phyloP scores from a whole-genome alignment of 1,140 invertebrate species.

The Microplitis demolitor region DNA sequence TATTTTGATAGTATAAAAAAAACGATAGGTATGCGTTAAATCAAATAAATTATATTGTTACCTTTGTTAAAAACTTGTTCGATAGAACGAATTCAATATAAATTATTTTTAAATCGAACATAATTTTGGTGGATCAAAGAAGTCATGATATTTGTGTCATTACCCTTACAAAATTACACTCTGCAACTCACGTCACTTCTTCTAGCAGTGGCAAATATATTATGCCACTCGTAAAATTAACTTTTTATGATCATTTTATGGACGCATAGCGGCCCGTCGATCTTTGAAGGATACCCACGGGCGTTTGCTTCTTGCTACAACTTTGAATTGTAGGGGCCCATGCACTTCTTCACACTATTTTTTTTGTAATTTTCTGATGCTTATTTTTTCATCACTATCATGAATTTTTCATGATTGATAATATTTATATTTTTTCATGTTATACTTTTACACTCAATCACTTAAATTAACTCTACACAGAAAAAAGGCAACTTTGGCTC shows the following conservation, averaged over 20 bases:
- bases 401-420: background rate
- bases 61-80: too few species aligned
- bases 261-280: slow-evolving; percentile 53
- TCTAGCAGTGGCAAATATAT: slow-evolving; percentile 59
- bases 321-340: slow-evolving; percentile 8
- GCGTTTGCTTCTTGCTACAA: slow-evolving; percentile 20
- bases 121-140: background rate
- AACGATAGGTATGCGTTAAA: too few species aligned
- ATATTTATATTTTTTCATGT: background rate
- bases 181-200: slow-evolving; percentile 23
- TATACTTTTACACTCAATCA: too few species aligned
- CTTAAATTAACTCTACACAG: too few species aligned
- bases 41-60: too few species aligned
- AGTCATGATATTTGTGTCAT: background rate
- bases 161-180: slow-evolving; percentile 22
- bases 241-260: slow-evolving; percentile 64
- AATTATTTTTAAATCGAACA: too few species aligned
- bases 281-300: slow-evolving; percentile 26
- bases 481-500: too few species aligned
- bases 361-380: background rate
- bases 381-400: background rate
- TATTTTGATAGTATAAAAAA: too few species aligned
- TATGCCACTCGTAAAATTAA: slow-evolving; percentile 64
- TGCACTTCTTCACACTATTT: slow-evolving; percentile 3
- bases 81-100: too few species aligned